Percentiles rank a stretch among this genome's conserved stretches.
Conservation (phyloP, 2,888 invertebrate genomes). For the Eupsilia transversa region DNA sequence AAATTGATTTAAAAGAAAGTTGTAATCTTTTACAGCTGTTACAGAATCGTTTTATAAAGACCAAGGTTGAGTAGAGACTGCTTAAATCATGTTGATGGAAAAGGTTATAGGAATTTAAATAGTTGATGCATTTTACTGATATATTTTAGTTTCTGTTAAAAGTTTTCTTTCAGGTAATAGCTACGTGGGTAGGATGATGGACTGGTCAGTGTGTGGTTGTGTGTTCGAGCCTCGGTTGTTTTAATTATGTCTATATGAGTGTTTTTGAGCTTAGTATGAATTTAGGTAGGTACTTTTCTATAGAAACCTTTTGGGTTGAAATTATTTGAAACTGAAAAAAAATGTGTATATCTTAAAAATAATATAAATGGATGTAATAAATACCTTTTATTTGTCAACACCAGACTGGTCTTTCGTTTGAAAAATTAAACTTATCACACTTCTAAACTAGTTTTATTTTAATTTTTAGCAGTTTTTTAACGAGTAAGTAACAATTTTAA, state of each 20-base stretch:
- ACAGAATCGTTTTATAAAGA: conserved; percentile 7
- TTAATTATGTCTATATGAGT: too few species aligned
- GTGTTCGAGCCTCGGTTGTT: neutral
- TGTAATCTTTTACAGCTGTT: conserved; percentile 27
- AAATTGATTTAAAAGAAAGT: conserved; percentile 60
- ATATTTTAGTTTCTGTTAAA: neutral
- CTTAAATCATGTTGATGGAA: conserved; percentile 33
- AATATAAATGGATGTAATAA: neutral
- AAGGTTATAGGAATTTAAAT: conserved; percentile 20
- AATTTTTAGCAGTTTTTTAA: too few species aligned
- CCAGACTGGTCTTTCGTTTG: neutral
- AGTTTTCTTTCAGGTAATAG: neutral
- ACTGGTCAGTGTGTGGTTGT: neutral
- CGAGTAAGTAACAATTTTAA: too few species aligned
- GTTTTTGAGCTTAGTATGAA: neutral
- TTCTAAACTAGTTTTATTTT: neutral
- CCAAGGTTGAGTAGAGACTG: neutral
- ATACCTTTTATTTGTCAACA: conserved; percentile 21
- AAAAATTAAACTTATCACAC: conserved; percentile 1
- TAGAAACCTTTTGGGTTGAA: neutral
- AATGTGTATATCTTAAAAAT: neutral
- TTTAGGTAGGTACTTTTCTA: neutral
- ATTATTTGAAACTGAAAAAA: neutral
- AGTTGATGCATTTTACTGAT: conserved; percentile 1
- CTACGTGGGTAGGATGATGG: neutral